A percentile compares a stretch with the other conserved stretches of the same genome.
phyloP scores from a whole-genome alignment of 1,140 invertebrate species.

The Drosophila setifemur region DNA sequence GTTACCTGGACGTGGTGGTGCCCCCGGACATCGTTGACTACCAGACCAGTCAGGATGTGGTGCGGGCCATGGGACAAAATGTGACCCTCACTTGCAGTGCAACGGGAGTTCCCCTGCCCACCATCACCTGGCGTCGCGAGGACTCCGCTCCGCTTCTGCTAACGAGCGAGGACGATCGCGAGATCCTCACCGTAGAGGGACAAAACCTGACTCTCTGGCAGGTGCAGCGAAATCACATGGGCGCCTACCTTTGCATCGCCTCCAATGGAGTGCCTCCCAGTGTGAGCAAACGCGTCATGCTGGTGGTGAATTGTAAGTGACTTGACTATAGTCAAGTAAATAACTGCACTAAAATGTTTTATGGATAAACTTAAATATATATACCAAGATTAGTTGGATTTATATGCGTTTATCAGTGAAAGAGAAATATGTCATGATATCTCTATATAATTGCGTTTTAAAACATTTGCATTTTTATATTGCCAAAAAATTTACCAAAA shows the following conservation, averaged over 20 bases:
- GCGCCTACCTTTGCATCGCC: slow-evolving; percentile 83
- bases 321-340: too few relatives aligned
- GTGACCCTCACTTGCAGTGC: slow-evolving; percentile 89
- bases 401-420: too few relatives aligned
- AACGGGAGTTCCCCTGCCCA: slow-evolving; percentile 87
- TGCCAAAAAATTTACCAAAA: background rate
- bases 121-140: slow-evolving; percentile 88
- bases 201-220: slow-evolving; percentile 82
- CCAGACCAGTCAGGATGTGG: slow-evolving; percentile 89
- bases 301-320: slow-evolving; percentile 90
- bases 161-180: background rate
- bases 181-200: slow-evolving; percentile 81
- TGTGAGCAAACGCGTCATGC: slow-evolving; percentile 89
- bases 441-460: too few relatives aligned
- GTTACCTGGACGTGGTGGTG: slow-evolving; percentile 93
- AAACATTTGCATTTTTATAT: too few relatives aligned
- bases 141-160: slow-evolving; percentile 84
- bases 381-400: too few relatives aligned
- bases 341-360: too few relatives aligned
- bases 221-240: slow-evolving; percentile 82
- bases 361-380: too few relatives aligned
- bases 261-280: slow-evolving; percentile 92
- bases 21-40: slow-evolving; percentile 90
- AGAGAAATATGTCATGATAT: too few relatives aligned
- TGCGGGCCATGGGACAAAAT: slow-evolving; percentile 88